Conservation (phyloP, 2,113 vertebrate genomes). For the Rhinolophus ferrumequinum region DNA sequence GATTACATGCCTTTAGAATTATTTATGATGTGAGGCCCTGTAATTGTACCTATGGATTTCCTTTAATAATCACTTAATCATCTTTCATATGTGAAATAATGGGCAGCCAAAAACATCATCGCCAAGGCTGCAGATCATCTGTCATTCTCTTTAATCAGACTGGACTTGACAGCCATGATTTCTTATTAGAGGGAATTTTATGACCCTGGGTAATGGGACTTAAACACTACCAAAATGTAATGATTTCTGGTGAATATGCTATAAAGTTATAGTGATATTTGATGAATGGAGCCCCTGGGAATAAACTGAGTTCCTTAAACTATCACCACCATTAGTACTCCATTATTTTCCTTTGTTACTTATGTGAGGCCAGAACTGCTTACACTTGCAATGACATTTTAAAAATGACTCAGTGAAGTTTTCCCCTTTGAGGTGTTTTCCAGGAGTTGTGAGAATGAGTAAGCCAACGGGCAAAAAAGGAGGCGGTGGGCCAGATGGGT, state of each 20-base stretch:
- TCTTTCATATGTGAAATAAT: conserved; percentile 56
- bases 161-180: conserved; percentile 62
- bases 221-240: conserved; percentile 58
- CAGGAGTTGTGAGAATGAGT: not conserved
- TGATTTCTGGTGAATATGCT: conserved; percentile 65
- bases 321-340: conserved; percentile 41
- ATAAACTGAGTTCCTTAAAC: conserved; percentile 60
- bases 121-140: not conserved
- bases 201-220: conserved; percentile 43
- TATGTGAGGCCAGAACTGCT: conserved; percentile 45
- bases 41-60: conserved; percentile 41
- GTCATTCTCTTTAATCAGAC: conserved; percentile 67
- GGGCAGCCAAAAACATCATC: conserved; percentile 42
- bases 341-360: conserved; percentile 52
- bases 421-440: conserved; percentile 41
- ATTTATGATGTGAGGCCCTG: conserved; percentile 12
- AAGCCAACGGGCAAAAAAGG: not conserved
- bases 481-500: not conserved
- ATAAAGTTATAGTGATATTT: conserved; percentile 61
- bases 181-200: conserved; percentile 68
- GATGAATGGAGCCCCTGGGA: conserved; percentile 65
- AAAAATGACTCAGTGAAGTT: conserved; percentile 55
- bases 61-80: conserved; percentile 61
- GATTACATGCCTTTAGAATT: conserved; percentile 3
- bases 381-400: conserved; percentile 66